A percentile compares a stretch with the other conserved stretches of the same genome.
Evolutionary conservation across 2,113 vertebrate species (phyloP).

Genomic region (Eurystomus gularis): DNA sequence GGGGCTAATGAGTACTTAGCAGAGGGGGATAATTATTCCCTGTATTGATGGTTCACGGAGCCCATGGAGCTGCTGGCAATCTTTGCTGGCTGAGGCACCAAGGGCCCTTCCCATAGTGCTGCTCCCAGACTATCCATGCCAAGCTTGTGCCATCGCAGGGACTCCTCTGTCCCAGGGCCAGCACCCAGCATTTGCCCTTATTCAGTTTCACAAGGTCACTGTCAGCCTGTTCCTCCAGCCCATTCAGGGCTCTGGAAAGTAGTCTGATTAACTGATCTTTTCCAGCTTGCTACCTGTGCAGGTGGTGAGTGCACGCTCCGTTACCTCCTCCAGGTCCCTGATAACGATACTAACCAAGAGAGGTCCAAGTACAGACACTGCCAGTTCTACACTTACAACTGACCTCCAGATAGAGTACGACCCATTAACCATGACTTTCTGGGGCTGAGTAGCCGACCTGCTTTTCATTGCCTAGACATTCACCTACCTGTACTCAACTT

Average conservation of each 20-base stretch:
- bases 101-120: background rate
- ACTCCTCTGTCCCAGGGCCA: background rate
- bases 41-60: background rate
- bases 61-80: background rate
- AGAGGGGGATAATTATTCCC: background rate
- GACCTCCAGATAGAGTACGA: background rate
- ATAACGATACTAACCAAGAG: background rate
- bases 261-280: background rate
- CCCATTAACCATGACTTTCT: background rate
- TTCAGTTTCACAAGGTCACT: background rate
- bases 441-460: background rate
- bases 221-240: background rate
- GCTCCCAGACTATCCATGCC: background rate
- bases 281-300: background rate
- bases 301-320: background rate
- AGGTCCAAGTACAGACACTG: background rate
- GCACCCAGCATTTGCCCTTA: background rate
- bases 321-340: background rate
- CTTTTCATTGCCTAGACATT: background rate
- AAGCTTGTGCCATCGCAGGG: rapidly evolving
- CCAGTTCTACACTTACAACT: background rate
- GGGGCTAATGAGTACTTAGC: background rate
- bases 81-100: background rate
- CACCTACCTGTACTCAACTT: background rate
- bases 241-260: background rate